phyloP scores from a whole-genome alignment of 2,797 vertebrate species.

The Crenichthys baileyi region DNA sequence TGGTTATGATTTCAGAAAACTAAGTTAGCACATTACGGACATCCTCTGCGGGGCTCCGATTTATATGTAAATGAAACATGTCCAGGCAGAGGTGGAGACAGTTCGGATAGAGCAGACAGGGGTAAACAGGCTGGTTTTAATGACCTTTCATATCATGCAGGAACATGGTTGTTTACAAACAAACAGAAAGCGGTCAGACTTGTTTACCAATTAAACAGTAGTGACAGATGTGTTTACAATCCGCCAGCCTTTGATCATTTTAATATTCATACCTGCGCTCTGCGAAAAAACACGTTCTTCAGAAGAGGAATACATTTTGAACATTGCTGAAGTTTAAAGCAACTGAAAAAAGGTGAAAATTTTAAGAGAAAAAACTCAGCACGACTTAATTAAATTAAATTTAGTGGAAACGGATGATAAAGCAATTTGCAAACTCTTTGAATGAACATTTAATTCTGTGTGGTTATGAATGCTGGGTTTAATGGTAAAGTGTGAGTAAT shows the following conservation, averaged over 20 bases:
- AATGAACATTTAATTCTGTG: neutral
- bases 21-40: slow-evolving; percentile 32
- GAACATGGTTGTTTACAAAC: slow-evolving; percentile 74
- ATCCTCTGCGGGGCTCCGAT: slow-evolving; percentile 32
- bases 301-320: slow-evolving; percentile 30
- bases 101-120: slow-evolving; percentile 35
- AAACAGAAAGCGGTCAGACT: slow-evolving; percentile 75
- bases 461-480: slow-evolving; percentile 17
- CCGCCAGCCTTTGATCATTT: slow-evolving; percentile 66
- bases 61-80: slow-evolving; percentile 60
- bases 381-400: neutral
- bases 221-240: slow-evolving; percentile 81
- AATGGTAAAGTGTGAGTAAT: slow-evolving; percentile 27
- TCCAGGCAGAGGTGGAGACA: slow-evolving; percentile 27
- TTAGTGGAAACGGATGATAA: neutral
- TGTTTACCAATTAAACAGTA: slow-evolving; percentile 78
- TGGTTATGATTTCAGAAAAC: slow-evolving; percentile 26
- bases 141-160: slow-evolving; percentile 76
- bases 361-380: neutral
- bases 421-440: slow-evolving; percentile 1
- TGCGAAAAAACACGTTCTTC: slow-evolving; percentile 31
- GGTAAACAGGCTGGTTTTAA: slow-evolving; percentile 63
- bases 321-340: slow-evolving; percentile 15
- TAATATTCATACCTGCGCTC: slow-evolving; percentile 78
- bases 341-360: neutral